Evolutionary conservation across 2,888 invertebrate genomes (phyloP), one percentile per base, ranked within the genome.

Genomic region (Lysandra coridon): DNA sequence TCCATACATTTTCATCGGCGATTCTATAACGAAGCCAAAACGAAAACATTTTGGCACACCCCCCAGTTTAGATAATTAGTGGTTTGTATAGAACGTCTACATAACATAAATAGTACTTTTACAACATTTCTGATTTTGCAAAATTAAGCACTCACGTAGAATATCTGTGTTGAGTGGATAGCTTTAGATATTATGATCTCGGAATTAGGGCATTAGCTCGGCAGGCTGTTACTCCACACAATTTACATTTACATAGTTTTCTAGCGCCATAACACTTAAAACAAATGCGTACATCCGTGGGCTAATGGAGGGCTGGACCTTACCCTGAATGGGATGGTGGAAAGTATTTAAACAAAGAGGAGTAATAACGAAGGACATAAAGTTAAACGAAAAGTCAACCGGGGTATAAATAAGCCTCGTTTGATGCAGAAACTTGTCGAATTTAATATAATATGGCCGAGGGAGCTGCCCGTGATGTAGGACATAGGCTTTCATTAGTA

Each of bases 241-340:
- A 17, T 69, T 69, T 69, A 69, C 69, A 69, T 69, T 69, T 69
- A 69, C 33, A 69, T 69, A 69, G 69, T 69, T 69, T 33, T 37
- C 33, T 69, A 69, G 33, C 33, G 37, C 69, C 69, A 69, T 69
- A 69, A 69, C 69, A 69, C 69, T 69, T 69, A 69, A 69, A 69
- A 69, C 69, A 69, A 69, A 37, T 33, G 33, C 17, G 12, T 14
- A 14, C 69, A 69, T 69, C 69, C 69, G 5, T 5, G 17, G 33
- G 33, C 17, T 69, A 69, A 69, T 33, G 69, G 64, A 69, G 69
- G 69, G 30, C 7, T 30, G 23, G 23, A 23, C 69, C 69, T 33
- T 14, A 69, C 12, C 69, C 69, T 37, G 5, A 14, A 14, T 33
- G 37, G 5, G 33, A 69, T 17, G 30, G 69, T 37, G 17, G 14